These are phyloP conservation scores for Euura lappo DNA, from an alignment of 1,140 invertebrate species.

Conservation along the genomic window DNA sequence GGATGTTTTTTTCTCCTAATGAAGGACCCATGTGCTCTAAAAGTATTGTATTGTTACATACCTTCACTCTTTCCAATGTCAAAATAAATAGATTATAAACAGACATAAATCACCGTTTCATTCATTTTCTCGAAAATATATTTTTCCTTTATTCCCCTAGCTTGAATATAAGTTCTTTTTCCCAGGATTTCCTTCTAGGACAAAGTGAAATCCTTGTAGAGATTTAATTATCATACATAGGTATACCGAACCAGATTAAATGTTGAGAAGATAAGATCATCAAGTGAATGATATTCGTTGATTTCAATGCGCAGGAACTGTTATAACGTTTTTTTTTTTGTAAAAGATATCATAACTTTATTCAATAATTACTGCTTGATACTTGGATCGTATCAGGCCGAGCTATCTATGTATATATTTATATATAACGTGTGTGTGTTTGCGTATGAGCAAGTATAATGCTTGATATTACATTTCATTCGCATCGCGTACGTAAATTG, in stretches of 20 bases:
- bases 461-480: neutral
- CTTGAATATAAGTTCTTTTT: neutral
- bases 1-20: too few species aligned
- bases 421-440: neutral
- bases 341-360: slow-evolving; percentile 7
- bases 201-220: neutral
- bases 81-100: neutral
- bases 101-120: neutral
- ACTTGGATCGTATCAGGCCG: neutral
- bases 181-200: neutral
- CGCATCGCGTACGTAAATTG: neutral
- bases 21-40: too few species aligned
- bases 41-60: too few species aligned
- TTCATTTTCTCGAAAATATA: neutral
- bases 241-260: too few species aligned
- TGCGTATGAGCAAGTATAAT: neutral
- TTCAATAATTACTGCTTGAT: neutral
- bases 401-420: neutral
- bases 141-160: neutral
- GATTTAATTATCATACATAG: too few species aligned
- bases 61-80: too few species aligned
- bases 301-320: neutral
- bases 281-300: neutral
- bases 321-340: neutral
- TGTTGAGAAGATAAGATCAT: neutral